A percentile compares a stretch with the other conserved stretches of the same genome.
Conservation (phyloP, 1,140 invertebrate species). For the Calosoma granatense region DNA sequence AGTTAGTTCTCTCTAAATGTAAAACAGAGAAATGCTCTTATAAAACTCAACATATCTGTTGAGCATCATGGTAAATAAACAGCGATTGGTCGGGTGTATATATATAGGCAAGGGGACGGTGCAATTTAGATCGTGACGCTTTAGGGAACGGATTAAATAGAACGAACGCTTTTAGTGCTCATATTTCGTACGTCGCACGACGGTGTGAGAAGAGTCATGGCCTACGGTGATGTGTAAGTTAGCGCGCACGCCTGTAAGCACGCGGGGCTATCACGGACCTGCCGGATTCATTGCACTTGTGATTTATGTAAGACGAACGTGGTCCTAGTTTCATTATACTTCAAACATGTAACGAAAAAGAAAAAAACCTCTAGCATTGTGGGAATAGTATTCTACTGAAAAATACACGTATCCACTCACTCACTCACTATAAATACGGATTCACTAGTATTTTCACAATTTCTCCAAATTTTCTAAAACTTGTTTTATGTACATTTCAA, state of each 20-base stretch:
- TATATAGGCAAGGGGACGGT: no score
- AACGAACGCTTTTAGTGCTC: background rate
- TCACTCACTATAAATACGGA: no score
- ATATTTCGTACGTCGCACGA: background rate
- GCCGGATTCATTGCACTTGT: background rate
- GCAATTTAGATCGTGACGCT: background rate
- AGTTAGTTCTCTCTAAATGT: no score
- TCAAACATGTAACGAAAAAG: background rate
- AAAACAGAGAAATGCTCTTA: no score
- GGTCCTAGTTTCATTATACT: background rate
- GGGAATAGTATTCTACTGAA: background rate
- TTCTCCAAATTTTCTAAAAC: no score
- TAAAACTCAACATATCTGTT: no score
- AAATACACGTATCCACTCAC: background rate
- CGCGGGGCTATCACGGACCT: background rate
- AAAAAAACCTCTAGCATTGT: background rate
- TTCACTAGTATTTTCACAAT: no score
- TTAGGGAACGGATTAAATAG: background rate
- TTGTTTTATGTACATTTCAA: background rate
- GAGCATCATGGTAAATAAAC: no score
- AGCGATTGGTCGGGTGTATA: no score
- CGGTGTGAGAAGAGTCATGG: no score
- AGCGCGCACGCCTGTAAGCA: background rate
- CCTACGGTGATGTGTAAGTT: no score
- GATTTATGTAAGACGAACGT: background rate